Conservation (phyloP, 2,888 invertebrate genomes). For the Acrocyrtus sp. region DNA sequence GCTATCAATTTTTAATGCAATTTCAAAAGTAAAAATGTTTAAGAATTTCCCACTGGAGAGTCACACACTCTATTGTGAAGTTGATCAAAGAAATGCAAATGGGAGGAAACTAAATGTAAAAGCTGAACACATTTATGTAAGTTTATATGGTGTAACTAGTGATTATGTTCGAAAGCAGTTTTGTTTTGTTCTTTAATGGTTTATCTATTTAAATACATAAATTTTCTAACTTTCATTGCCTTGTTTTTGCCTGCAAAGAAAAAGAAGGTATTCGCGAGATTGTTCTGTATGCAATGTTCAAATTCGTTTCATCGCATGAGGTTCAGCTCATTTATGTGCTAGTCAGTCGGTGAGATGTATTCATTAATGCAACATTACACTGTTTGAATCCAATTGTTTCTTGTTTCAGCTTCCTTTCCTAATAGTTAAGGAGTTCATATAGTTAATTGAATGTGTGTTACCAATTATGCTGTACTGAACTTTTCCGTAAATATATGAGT, state of each 20-base stretch:
- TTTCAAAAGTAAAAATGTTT: too few species aligned
- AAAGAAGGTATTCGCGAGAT: too few species aligned
- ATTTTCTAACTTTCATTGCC: not conserved
- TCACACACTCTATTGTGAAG: too few species aligned
- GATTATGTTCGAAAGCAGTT: not conserved
- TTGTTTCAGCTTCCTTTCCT: not conserved
- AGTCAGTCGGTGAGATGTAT: slow-evolving; percentile 45
- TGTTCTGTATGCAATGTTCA: slow-evolving; percentile 22
- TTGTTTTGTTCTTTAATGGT: not conserved
- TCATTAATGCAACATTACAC: slow-evolving; percentile 1
- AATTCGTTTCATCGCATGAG: not conserved
- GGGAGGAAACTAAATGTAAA: not conserved
- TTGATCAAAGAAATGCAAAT: too few species aligned
- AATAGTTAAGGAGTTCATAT: not conserved
- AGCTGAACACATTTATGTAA: not conserved
- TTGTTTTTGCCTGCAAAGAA: not conserved
- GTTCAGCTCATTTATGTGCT: slow-evolving; percentile 49
- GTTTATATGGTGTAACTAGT: not conserved
- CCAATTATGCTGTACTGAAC: too few species aligned
- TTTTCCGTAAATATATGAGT: too few species aligned
- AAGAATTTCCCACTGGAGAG: too few species aligned
- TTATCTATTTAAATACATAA: not conserved
- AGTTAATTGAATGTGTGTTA: not conserved
- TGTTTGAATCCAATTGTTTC: not conserved
- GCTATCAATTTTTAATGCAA: not conserved